Conservation (phyloP, 2,113 vertebrate species). For the Perognathus longimembris region DNA sequence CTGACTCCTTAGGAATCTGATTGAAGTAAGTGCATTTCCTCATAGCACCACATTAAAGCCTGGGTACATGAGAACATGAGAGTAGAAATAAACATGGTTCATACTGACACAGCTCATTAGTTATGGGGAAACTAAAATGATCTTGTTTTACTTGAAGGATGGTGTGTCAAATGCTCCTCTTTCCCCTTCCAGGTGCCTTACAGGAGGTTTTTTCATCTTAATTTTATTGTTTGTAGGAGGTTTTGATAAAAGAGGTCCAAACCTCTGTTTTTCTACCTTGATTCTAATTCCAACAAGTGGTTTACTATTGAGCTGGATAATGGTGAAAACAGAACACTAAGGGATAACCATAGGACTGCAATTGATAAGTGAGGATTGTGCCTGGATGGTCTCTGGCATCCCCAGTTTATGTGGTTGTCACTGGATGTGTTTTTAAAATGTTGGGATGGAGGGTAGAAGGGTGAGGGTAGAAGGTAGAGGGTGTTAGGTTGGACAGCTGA, state of each 20-base stretch:
- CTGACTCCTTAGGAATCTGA: background rate
- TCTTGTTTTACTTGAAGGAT: background rate
- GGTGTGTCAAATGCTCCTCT: background rate
- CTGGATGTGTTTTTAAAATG: background rate
- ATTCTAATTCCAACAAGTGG: background rate
- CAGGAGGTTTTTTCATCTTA: background rate
- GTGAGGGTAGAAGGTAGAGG: too few relatives aligned
- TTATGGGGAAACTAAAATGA: background rate
- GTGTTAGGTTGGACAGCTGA: too few relatives aligned
- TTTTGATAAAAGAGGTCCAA: background rate
- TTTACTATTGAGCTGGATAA: background rate
- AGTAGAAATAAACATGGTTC: background rate
- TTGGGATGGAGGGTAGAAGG: background rate
- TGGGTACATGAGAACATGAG: background rate
- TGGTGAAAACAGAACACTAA: background rate
- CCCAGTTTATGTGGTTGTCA: background rate
- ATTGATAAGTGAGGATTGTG: background rate
- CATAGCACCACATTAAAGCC: background rate
- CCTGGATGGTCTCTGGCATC: background rate
- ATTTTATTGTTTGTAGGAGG: too few relatives aligned
- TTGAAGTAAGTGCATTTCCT: background rate
- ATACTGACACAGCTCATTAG: background rate
- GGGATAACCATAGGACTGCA: background rate
- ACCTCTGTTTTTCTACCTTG: background rate
- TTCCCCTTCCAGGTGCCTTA: background rate